Percentiles rank a stretch among this genome's conserved stretches.
These are phyloP conservation scores for Rhinatrema bivittatum DNA, from an alignment of 2,797 vertebrate genomes.

Conservation along the genomic window DNA sequence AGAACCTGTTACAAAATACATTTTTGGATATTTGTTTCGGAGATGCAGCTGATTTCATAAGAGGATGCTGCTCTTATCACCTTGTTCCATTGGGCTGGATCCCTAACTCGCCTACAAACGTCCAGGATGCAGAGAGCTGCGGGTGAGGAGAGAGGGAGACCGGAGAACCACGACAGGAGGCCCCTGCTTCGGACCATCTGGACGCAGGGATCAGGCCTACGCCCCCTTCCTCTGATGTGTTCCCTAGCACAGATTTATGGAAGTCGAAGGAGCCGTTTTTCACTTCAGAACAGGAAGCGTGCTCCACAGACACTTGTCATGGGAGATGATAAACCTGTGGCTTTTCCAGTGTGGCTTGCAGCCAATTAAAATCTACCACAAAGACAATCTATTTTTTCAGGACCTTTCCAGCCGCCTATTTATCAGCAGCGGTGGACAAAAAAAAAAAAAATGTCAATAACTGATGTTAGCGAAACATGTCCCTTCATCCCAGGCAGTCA, in stretches of 20 bases:
- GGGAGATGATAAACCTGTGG: neutral
- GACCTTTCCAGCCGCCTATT: slow-evolving; percentile 5
- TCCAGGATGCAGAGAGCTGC: too few relatives aligned
- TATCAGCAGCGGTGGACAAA: neutral
- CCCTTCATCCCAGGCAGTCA: neutral
- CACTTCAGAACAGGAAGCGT: neutral
- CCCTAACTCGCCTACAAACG: too few relatives aligned
- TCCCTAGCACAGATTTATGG: too few relatives aligned
- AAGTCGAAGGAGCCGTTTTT: slow-evolving; percentile 1
- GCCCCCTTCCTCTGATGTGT: too few relatives aligned
- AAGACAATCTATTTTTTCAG: neutral
- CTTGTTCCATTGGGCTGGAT: too few relatives aligned
- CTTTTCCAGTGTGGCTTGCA: neutral
- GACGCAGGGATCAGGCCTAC: too few relatives aligned
- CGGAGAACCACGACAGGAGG: too few relatives aligned
- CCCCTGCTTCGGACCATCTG: too few relatives aligned
- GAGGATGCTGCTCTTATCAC: too few relatives aligned
- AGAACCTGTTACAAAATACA: too few relatives aligned
- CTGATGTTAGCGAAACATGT: neutral
- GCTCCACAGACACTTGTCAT: neutral
- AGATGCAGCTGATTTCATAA: too few relatives aligned
- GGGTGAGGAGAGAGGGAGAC: too few relatives aligned
- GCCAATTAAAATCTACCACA: slow-evolving; percentile 4
- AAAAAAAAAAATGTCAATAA: slow-evolving; percentile 8
- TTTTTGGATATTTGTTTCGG: neutral